Evolutionary conservation across 2,888 invertebrate genomes (phyloP).

Genomic region (Caenorhabditis sp.): DNA sequence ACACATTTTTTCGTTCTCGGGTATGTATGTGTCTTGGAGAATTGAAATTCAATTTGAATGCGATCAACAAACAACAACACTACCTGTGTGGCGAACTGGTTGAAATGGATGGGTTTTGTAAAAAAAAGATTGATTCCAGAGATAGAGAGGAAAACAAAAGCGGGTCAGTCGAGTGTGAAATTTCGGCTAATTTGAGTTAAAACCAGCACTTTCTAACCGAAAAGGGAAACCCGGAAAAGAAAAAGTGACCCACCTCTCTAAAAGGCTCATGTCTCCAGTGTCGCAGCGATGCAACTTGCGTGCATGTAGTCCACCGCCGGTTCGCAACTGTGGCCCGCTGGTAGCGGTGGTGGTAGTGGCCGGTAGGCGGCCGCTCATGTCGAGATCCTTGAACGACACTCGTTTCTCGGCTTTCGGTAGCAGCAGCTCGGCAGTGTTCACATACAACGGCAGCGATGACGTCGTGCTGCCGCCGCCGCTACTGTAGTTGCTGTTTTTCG

Average conservation of each 20-base stretch:
- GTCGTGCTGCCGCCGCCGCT: constrained; percentile 20
- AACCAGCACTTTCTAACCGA: constrained; percentile 36
- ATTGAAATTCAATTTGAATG: not conserved
- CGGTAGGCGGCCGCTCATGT: constrained; percentile 46
- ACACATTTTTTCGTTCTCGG: not conserved
- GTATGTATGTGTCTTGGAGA: not conserved
- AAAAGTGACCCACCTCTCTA: constrained; percentile 50
- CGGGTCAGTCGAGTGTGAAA: constrained; percentile 49
- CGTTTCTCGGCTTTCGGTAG: constrained; percentile 53
- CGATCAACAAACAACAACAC: no score
- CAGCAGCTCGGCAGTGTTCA: constrained; percentile 41
- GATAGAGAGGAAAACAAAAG: constrained; percentile 21
- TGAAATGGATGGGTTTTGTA: no score
- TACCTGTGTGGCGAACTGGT: no score
- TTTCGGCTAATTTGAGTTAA: constrained; percentile 42
- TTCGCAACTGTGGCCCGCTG: constrained; percentile 22
- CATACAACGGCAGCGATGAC: constrained; percentile 40
- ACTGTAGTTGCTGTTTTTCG: constrained; percentile 22
- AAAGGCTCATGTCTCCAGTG: constrained; percentile 46
- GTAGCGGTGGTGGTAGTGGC: constrained; percentile 7
- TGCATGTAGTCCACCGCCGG: constrained; percentile 45
- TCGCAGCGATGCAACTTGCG: constrained; percentile 55
- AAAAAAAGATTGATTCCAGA: no score
- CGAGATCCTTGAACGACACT: constrained; percentile 63
- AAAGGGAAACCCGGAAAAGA: no score